phyloP scores from a whole-genome alignment of 2,797 vertebrate genomes.

The Lepilemur septentrionalis region DNA sequence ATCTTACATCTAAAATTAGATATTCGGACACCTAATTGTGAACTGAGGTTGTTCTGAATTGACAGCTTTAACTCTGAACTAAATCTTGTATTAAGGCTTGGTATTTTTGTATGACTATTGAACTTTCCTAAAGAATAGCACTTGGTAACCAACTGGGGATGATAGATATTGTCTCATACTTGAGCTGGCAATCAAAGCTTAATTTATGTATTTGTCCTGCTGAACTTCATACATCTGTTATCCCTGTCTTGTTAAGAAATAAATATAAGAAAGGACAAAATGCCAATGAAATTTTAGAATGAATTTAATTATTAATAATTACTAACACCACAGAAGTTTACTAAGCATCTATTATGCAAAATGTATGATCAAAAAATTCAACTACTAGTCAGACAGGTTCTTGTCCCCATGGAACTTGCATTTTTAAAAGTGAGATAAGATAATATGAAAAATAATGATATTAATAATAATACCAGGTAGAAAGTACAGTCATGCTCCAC shows the following conservation, averaged over 20 bases:
- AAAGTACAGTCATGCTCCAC: background rate
- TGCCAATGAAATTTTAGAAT: conserved; percentile 31
- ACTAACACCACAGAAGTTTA: conserved; percentile 14
- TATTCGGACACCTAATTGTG: conserved; percentile 67
- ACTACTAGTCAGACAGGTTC: background rate
- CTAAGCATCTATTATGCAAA: background rate
- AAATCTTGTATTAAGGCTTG: conserved; percentile 58
- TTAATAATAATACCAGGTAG: background rate
- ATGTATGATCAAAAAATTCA: background rate
- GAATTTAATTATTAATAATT: background rate
- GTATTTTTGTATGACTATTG: conserved; percentile 66
- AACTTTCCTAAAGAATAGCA: conserved; percentile 59
- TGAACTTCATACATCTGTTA: background rate
- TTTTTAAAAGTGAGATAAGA: background rate
- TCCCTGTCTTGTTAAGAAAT: conserved; percentile 16
- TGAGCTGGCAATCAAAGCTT: background rate
- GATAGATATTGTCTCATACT: conserved; percentile 33
- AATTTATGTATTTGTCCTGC: conserved; percentile 49
- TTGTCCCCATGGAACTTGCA: background rate
- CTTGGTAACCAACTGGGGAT: conserved; percentile 30
- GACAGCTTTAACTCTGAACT: conserved; percentile 65
- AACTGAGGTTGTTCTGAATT: conserved; percentile 71
- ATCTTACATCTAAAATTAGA: conserved; percentile 76
- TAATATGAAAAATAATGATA: background rate
- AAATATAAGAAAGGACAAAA: background rate